These are phyloP conservation scores for Rhingia campestris DNA, from an alignment of 2,888 invertebrate genomes.

Conservation along the genomic window DNA sequence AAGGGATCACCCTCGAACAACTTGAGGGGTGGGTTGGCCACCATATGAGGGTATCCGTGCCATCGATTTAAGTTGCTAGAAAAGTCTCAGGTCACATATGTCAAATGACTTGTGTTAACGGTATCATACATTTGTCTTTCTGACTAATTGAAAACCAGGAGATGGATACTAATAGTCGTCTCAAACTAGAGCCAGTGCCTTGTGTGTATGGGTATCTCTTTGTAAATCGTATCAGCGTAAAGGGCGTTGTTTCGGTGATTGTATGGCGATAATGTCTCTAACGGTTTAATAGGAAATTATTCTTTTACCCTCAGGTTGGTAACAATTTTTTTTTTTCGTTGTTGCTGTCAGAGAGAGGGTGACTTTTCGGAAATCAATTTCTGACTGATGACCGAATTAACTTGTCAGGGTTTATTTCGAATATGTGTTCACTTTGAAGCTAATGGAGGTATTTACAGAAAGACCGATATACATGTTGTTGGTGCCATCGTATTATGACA, in stretches of 20 bases:
- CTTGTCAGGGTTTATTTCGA: slow-evolving; percentile 58
- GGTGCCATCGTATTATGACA: slow-evolving; percentile 51
- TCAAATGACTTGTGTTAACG: slow-evolving; percentile 73
- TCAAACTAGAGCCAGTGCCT: slow-evolving; percentile 30
- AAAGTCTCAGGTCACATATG: slow-evolving; percentile 64
- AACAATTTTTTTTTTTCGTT: not conserved
- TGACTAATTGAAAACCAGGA: slow-evolving; percentile 72
- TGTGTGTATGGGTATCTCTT: not conserved
- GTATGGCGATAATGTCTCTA: slow-evolving; percentile 69
- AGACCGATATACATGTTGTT: slow-evolving; percentile 2
- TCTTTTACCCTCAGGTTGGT: slow-evolving; percentile 7
- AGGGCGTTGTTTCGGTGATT: slow-evolving; percentile 47
- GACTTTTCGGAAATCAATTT: slow-evolving; percentile 57
- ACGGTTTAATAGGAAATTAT: slow-evolving; percentile 72
- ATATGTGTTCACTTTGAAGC: slow-evolving; percentile 25
- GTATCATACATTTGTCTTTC: slow-evolving; percentile 71
- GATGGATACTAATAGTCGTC: slow-evolving; percentile 66
- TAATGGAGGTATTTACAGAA: slow-evolving; percentile 8
- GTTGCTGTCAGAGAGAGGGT: not conserved
- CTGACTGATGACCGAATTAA: slow-evolving; percentile 69
- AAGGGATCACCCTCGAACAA: slow-evolving; percentile 8
- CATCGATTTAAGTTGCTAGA: slow-evolving; percentile 43
- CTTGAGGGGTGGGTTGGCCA: slow-evolving; percentile 22
- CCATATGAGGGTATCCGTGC: not conserved
- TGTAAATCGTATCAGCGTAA: not conserved